These are phyloP conservation scores for Rallus limicola DNA, from an alignment of 2,113 vertebrate genomes.

Conservation along the genomic window DNA sequence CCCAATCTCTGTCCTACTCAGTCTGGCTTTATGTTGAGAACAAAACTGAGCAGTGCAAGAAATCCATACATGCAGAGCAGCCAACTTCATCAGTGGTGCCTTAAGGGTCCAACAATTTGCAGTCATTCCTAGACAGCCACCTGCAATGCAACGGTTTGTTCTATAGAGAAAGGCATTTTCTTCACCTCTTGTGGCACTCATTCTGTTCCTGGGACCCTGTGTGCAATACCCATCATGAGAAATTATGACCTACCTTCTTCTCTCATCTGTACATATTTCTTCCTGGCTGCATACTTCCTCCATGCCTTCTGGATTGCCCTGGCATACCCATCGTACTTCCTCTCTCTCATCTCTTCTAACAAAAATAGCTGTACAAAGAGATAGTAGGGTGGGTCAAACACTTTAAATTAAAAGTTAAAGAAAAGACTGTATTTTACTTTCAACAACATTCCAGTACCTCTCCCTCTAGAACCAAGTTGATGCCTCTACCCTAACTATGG, in stretches of 20 bases:
- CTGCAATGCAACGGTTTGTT: background rate
- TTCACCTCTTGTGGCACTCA: background rate
- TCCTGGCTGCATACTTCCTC: conserved; percentile 90
- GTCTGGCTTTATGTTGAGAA: background rate
- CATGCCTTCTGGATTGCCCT: conserved; percentile 94
- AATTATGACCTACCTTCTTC: conserved; percentile 86
- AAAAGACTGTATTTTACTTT: background rate
- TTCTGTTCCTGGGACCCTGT: background rate
- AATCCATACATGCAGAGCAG: background rate
- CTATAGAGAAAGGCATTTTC: background rate
- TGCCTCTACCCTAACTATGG: background rate
- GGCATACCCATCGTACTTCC: conserved; percentile 95
- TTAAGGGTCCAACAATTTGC: background rate
- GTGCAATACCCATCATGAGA: background rate
- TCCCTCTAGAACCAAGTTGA: background rate
- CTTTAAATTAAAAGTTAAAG: background rate
- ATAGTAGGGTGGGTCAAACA: background rate
- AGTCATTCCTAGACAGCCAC: background rate
- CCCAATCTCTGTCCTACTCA: background rate
- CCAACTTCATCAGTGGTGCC: background rate
- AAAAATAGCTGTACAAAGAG: conserved; percentile 86
- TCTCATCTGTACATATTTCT: conserved; percentile 97
- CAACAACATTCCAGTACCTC: background rate
- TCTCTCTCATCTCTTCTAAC: conserved; percentile 94
- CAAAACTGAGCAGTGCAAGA: background rate